A percentile compares a stretch with the other conserved stretches of the same genome.
phyloP scores from a whole-genome alignment of 1,140 invertebrate species.

The Orius laevigatus region DNA sequence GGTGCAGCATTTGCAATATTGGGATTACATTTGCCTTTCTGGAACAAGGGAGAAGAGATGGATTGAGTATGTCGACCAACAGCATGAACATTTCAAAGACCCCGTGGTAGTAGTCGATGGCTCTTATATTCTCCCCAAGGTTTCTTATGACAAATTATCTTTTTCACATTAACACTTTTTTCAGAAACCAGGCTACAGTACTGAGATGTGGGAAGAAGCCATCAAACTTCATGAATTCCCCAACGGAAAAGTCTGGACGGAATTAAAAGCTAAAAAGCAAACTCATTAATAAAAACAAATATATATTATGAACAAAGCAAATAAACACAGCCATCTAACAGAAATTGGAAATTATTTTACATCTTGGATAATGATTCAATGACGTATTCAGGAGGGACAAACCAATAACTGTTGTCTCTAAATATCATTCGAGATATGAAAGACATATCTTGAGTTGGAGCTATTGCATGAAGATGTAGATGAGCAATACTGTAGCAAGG shows the following conservation, averaged over 20 bases:
- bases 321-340: not conserved
- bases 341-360: no score
- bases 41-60: conserved; percentile 50
- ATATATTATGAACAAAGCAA: not conserved
- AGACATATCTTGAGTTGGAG: conserved; percentile 57
- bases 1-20: conserved; percentile 81
- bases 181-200: conserved; percentile 58
- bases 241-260: conserved; percentile 52
- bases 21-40: conserved; percentile 64
- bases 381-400: conserved; percentile 38
- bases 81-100: conserved; percentile 70
- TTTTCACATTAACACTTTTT: conserved; percentile 19
- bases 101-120: conserved; percentile 52
- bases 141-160: conserved; percentile 22
- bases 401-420: conserved; percentile 60
- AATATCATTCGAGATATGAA: conserved; percentile 52
- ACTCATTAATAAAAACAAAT: not conserved
- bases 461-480: conserved; percentile 76
- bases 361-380: not conserved
- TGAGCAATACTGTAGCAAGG: conserved; percentile 71
- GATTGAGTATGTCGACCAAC: conserved; percentile 76
- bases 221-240: conserved; percentile 56
- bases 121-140: conserved; percentile 53
- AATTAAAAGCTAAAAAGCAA: not conserved
- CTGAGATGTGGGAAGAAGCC: conserved; percentile 49